phyloP scores from a whole-genome alignment of 1,140 invertebrate genomes.

The Lordiphosa mommai region DNA sequence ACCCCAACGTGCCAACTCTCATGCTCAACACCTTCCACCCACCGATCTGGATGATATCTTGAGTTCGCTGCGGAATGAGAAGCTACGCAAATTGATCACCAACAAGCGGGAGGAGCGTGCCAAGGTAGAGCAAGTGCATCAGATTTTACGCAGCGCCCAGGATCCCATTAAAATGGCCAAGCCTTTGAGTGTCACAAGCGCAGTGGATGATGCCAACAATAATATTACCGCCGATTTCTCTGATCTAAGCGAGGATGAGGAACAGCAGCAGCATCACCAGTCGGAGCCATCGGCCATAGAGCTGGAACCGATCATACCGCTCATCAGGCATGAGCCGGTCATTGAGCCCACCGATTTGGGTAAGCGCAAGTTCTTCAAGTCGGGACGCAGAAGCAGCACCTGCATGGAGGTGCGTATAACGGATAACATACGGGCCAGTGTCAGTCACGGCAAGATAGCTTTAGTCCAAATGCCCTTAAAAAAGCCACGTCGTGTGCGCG shows the following conservation, averaged over 20 bases:
- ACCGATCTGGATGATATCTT: constrained; percentile 54
- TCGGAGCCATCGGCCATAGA: constrained; percentile 13
- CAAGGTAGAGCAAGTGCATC: constrained; percentile 62
- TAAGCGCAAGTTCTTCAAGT: constrained; percentile 71
- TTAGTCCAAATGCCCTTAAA: constrained; percentile 40
- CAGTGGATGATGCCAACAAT: constrained; percentile 44
- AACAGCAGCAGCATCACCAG: background rate
- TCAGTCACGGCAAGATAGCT: constrained; percentile 60
- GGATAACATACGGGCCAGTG: constrained; percentile 62
- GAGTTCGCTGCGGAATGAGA: constrained; percentile 56
- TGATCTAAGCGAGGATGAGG: constrained; percentile 50
- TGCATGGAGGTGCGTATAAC: constrained; percentile 70
- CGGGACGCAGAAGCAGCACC: constrained; percentile 47
- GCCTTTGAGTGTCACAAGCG: constrained; percentile 42
- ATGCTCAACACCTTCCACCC: background rate
- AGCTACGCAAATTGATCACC: constrained; percentile 52
- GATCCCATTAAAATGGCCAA: constrained; percentile 76
- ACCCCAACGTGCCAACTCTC: background rate
- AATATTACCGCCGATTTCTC: constrained; percentile 44
- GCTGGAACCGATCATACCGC: constrained; percentile 61
- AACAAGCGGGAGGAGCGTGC: constrained; percentile 58
- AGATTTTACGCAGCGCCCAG: constrained; percentile 48
- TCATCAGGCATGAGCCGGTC: constrained; percentile 40
- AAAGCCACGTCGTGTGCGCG: constrained; percentile 38
- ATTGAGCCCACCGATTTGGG: constrained; percentile 5